phyloP scores from a whole-genome alignment of 2,888 invertebrate genomes.

The Chesias legatella region DNA sequence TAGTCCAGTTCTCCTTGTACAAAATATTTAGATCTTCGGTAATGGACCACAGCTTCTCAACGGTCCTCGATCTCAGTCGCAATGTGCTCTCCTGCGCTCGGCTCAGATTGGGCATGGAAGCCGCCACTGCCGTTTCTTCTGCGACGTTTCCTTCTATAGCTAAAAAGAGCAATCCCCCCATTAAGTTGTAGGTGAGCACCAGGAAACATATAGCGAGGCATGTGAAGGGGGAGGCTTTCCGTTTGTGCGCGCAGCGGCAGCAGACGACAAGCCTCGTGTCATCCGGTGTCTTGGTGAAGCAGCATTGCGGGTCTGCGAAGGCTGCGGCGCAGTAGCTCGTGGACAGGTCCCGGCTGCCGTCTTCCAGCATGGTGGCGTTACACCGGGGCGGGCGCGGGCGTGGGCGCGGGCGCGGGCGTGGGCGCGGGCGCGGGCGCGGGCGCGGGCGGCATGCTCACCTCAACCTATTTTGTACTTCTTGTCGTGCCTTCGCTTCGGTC shows the following conservation, averaged over 20 bases:
- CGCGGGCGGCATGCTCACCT: slow-evolving; percentile 7
- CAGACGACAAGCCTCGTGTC: slow-evolving; percentile 36
- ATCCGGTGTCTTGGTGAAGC: slow-evolving; percentile 9
- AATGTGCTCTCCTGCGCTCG: slow-evolving; percentile 72
- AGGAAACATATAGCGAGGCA: slow-evolving; percentile 91
- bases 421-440: too few relatives aligned
- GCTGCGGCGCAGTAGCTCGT: slow-evolving; percentile 15
- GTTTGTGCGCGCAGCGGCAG: slow-evolving; percentile 72
- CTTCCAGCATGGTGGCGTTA: slow-evolving; percentile 24
- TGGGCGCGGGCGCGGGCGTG: too few relatives aligned
- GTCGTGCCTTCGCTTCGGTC: slow-evolving; percentile 19
- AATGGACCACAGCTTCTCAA: slow-evolving; percentile 91
- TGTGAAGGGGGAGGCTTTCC: slow-evolving; percentile 83
- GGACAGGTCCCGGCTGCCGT: slow-evolving; percentile 24
- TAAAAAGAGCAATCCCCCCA: slow-evolving; percentile 95
- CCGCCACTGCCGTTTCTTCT: slow-evolving; percentile 82
- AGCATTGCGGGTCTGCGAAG: slow-evolving; percentile 18
- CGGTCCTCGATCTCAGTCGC: slow-evolving; percentile 84
- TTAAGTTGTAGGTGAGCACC: slow-evolving; percentile 93
- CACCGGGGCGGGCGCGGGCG: slow-evolving; percentile 6
- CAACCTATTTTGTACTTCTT: slow-evolving; percentile 22
- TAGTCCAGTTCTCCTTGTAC: slow-evolving; percentile 95
- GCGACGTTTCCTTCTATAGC: slow-evolving; percentile 86
- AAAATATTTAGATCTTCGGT: slow-evolving; percentile 93
- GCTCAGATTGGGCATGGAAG: slow-evolving; percentile 82